A percentile compares a stretch with the other conserved stretches of the same genome.
Evolutionary conservation across 2,888 invertebrate species (phyloP).

Genomic region (Diachrysia chrysitis): DNA sequence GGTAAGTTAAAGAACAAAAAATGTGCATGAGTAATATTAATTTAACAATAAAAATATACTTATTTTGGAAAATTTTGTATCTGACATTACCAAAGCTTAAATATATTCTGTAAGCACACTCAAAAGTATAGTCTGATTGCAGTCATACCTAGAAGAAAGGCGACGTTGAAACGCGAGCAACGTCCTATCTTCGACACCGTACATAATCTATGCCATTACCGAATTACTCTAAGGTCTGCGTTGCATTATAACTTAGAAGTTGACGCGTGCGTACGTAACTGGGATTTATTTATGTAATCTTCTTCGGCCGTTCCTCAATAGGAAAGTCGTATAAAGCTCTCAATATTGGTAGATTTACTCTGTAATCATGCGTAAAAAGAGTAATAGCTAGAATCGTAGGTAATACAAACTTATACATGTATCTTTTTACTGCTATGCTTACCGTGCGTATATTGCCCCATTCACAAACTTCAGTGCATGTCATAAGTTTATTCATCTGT

Average conservation of each 20-base stretch:
- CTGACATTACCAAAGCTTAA: no score
- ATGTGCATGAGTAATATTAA: no score
- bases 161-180: background rate
- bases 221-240: slow-evolving; percentile 65
- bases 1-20: no score
- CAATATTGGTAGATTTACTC: slow-evolving; percentile 21
- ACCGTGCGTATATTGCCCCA: no score
- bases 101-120: no score
- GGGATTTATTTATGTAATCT: slow-evolving; percentile 64
- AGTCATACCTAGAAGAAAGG: no score
- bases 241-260: slow-evolving; percentile 71
- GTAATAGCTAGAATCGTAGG: background rate
- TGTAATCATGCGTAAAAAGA: background rate
- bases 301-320: slow-evolving; percentile 23
- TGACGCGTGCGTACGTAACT: slow-evolving; percentile 64
- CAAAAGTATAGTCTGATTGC: no score
- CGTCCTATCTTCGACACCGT: slow-evolving; percentile 10
- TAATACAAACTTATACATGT: background rate
- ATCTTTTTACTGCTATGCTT: background rate
- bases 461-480: no score
- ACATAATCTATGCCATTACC: slow-evolving; percentile 57
- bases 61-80: no score
- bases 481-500: no score
- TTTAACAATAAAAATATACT: no score
- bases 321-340: slow-evolving; percentile 23